Base-by-base conservation (phyloP, 2,797 vertebrate species). In the Protonibea diacanthus region DNA sequence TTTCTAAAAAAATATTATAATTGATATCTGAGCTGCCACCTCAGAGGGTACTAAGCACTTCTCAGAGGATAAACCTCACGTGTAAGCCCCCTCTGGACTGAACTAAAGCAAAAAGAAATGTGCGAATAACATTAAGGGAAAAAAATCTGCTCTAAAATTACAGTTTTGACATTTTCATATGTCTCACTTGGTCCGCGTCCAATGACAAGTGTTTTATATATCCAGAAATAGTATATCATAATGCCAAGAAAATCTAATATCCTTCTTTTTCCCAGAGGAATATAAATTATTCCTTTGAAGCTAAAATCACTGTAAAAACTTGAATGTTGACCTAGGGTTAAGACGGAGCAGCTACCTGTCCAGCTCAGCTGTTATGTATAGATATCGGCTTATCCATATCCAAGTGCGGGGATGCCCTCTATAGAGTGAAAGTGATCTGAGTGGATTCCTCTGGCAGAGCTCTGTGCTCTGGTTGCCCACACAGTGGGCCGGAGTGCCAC, bases 371-470 rank as follows among this genome's bases (percentile, higher is more conserved):
- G 33, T 38, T 38, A 38, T 38, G 33, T 38, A 38, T 38, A 2
- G 33, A 38, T 38, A 51, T 73, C 33, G 51, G 42, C 58, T 60
- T n/a, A 48, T 69, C 40, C 56, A 29, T 77, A 13, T 23, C 58
- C 71, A 74, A 76, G 74, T 21, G 81, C 6, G 62, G 86, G 81
- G 89, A 87, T 81, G 77, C 82, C 88, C 88, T 82, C 88, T 87
- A 88, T 81, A 88, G 49, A 76, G 80, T 74, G 89, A 85, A 83
- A 89, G 82, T 47, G 82, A 90, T 90, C 89, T 49, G 88, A 90
- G 84, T 80, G 82, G 84, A 88, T 92, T 92, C 91, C 91, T 90
- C 88, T 92, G 89, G 93, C 92, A 93, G 82, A 13, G 83, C 61
- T 40, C 21, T 1, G 17, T 4, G 49, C 85, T 87, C 82, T 13